phyloP scores from a whole-genome alignment of 2,113 vertebrate genomes.

The Picathartes gymnocephalus region DNA sequence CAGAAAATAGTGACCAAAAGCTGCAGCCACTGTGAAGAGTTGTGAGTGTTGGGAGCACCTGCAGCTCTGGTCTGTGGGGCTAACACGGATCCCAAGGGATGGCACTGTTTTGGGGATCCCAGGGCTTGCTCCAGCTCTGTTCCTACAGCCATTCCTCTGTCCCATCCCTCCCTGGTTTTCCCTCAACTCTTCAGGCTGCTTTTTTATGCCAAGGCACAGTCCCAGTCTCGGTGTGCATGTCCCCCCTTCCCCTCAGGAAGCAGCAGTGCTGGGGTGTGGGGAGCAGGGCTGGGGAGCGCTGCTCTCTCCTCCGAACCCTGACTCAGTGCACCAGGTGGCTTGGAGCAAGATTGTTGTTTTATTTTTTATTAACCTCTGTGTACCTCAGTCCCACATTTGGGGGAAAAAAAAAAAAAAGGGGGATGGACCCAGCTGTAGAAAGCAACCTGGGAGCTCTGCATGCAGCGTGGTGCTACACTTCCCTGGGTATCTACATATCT shows the following conservation, averaged over 20 bases:
- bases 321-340: accelerated
- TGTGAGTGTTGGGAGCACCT: not conserved
- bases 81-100: not conserved
- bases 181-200: not conserved
- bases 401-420: not conserved
- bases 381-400: slow-evolving; percentile 4
- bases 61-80: accelerated
- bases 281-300: not conserved
- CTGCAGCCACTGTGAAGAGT: not conserved
- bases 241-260: not conserved
- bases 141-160: not conserved
- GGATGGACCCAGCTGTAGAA: not conserved
- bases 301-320: not conserved
- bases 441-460: not conserved
- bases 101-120: not conserved
- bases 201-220: not conserved
- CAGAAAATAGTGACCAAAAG: not conserved
- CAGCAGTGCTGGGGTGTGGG: not conserved
- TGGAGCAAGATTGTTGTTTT: not conserved
- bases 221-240: accelerated
- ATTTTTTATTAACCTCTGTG: not conserved
- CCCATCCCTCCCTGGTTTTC: not conserved
- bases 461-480: not conserved
- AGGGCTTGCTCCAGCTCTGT: accelerated
- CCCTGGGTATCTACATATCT: not conserved